Percentiles rank a stretch among this genome's conserved stretches.
Evolutionary conservation across 2,888 invertebrate species (phyloP).

Genomic region (Scaptomyza parva): DNA sequence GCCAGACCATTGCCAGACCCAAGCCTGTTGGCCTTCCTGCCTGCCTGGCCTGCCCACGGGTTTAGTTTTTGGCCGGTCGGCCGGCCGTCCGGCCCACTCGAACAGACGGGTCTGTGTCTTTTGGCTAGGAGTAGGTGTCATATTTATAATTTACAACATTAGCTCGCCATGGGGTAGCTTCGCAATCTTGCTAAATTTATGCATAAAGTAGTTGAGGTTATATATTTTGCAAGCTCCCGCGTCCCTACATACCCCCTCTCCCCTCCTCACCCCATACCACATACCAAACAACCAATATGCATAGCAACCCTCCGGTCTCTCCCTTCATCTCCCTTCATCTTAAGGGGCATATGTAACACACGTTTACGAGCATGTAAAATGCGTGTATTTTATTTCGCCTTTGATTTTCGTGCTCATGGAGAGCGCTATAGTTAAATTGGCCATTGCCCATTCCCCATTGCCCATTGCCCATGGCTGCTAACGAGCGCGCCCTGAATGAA

Average conservation of each 20-base stretch:
- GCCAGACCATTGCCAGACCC: constrained; percentile 19
- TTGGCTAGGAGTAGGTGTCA: constrained; percentile 81
- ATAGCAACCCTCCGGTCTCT: not conserved
- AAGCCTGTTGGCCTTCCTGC: constrained; percentile 39
- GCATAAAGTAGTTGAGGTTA: constrained; percentile 79
- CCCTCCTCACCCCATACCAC: too few relatives aligned
- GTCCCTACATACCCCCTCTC: constrained; percentile 20
- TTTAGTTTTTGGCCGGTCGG: constrained; percentile 39
- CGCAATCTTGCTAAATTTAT: constrained; percentile 79
- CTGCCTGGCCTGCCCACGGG: constrained; percentile 70
- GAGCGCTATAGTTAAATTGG: constrained; percentile 57
- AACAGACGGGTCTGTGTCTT: constrained; percentile 17
- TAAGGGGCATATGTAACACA: constrained; percentile 73
- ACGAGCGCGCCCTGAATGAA: constrained; percentile 60
- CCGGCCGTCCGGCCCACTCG: too few relatives aligned
- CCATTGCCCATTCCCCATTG: constrained; percentile 43
- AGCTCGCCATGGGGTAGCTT: constrained; percentile 82
- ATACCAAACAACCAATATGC: constrained; percentile 8
- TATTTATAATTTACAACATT: constrained; percentile 83
- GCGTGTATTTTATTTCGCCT: constrained; percentile 76
- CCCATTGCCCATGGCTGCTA: constrained; percentile 62
- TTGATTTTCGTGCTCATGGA: constrained; percentile 56
- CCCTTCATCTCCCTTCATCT: not conserved
- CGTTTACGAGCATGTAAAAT: constrained; percentile 80
- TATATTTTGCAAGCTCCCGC: constrained; percentile 57